Evolutionary conservation across 2,113 vertebrate species (phyloP).

Genomic region (Chaenocephalus aceratus): DNA sequence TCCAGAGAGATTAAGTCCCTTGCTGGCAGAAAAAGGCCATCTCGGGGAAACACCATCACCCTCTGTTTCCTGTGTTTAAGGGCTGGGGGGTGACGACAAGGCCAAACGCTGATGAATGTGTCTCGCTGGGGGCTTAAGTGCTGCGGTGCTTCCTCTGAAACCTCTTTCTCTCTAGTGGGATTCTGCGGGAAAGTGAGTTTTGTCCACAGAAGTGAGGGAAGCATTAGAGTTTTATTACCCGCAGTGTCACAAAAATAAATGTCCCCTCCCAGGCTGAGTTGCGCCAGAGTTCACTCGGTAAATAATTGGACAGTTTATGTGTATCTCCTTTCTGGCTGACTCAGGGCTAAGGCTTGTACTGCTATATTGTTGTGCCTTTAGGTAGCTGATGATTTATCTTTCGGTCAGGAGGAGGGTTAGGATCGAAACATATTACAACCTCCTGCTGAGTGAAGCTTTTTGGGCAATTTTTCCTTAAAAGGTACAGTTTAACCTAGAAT

Average conservation of each 20-base stretch:
- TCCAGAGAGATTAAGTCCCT: constrained; percentile 27
- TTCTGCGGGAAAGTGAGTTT: constrained; percentile 5
- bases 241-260: constrained; percentile 40
- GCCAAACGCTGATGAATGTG: constrained; percentile 43
- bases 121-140: constrained; percentile 11
- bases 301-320: constrained; percentile 60
- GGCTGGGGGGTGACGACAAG: constrained; percentile 17
- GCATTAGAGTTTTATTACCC: constrained; percentile 28
- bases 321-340: constrained; percentile 27
- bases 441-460: constrained; percentile 18
- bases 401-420: constrained; percentile 10
- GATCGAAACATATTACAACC: constrained; percentile 30
- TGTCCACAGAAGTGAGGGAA: constrained; percentile 22
- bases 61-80: constrained; percentile 35
- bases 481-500: background rate
- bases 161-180: background rate
- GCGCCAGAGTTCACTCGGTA: constrained; percentile 27
- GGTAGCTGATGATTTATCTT: constrained; percentile 46
- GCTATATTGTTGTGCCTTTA: constrained; percentile 22
- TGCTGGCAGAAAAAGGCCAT: constrained; percentile 25
- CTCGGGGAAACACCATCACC: background rate
- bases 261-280: constrained; percentile 24
- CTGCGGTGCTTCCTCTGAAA: background rate
- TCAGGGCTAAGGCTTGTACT: constrained; percentile 6
- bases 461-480: background rate